phyloP scores from a whole-genome alignment of 2,888 invertebrate genomes.

The Pollenia labialis region DNA sequence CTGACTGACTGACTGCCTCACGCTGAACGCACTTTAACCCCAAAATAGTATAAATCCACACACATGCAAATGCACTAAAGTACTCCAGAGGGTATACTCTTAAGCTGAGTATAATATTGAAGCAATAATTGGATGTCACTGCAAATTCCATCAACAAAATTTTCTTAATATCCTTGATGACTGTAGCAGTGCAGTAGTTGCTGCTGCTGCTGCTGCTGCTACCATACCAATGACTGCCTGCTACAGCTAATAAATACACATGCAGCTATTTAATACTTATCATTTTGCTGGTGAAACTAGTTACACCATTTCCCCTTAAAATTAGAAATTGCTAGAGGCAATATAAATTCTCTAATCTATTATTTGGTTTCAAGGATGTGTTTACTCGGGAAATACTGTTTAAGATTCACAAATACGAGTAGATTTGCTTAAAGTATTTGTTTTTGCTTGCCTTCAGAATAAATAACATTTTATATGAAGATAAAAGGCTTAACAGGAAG shows the following conservation, averaged over 20 bases:
- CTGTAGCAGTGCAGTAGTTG: neutral
- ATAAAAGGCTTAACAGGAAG: neutral
- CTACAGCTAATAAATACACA: constrained; percentile 3
- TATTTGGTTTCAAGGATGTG: neutral
- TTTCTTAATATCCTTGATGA: constrained; percentile 1
- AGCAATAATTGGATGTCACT: constrained; percentile 31
- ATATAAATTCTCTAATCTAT: neutral
- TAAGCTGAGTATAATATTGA: neutral
- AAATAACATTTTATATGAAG: neutral
- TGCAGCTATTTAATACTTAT: neutral
- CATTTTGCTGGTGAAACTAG: neutral
- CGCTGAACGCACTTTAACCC: neutral
- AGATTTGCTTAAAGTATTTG: neutral
- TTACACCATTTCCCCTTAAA: neutral
- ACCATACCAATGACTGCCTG: neutral
- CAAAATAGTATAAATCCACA: neutral
- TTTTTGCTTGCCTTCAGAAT: neutral
- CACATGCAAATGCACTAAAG: neutral
- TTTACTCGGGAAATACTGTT: neutral
- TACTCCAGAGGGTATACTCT: no score
- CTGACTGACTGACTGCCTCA: neutral
- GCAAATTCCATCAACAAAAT: constrained; percentile 19
- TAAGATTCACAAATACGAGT: neutral
- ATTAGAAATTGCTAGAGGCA: neutral
- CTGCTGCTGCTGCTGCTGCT: neutral